A percentile compares a stretch with the other conserved stretches of the same genome.
Conservation (phyloP, 64 coral and sea anemone species). For the Stichodactyla helianthus region DNA sequence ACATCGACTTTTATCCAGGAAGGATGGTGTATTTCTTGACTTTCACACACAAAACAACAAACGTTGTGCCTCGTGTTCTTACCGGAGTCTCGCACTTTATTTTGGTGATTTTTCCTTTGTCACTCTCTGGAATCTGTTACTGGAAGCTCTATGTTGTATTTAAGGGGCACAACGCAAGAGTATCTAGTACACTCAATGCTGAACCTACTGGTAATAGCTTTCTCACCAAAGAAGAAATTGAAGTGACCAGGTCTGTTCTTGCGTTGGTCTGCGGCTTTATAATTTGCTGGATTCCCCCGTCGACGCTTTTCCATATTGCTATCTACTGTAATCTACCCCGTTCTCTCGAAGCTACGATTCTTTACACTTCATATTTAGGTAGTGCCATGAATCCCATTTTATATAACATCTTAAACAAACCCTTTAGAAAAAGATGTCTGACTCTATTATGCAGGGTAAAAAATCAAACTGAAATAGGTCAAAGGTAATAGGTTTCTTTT, state of each 20-base stretch:
- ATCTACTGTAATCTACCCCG: neutral
- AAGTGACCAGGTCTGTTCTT: conserved; percentile 3
- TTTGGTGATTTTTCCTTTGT: neutral
- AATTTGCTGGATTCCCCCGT: neutral
- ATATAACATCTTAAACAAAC: neutral
- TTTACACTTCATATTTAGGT: neutral
- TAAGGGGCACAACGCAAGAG: neutral
- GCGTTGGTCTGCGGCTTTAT: conserved; percentile 10
- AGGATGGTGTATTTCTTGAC: neutral
- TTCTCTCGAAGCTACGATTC: neutral
- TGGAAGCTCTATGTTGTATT: neutral
- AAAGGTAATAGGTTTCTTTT: too few species aligned
- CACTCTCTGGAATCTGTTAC: neutral
- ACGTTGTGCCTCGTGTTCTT: neutral
- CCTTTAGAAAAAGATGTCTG: neutral
- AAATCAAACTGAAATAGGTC: too few species aligned
- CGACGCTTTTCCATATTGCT: conserved; percentile 3
- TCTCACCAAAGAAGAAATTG: neutral
- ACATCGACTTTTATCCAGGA: neutral
- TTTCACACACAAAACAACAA: neutral
- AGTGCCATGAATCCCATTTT: conserved; percentile 6
- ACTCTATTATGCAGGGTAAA: too few species aligned
- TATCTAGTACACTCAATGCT: neutral
- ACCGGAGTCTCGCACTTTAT: neutral
- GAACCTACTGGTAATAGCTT: neutral